A percentile compares a stretch with the other conserved stretches of the same genome.
Evolutionary conservation across 2,797 vertebrate species (phyloP).

Genomic region (Mormyrus proboscirostris): DNA sequence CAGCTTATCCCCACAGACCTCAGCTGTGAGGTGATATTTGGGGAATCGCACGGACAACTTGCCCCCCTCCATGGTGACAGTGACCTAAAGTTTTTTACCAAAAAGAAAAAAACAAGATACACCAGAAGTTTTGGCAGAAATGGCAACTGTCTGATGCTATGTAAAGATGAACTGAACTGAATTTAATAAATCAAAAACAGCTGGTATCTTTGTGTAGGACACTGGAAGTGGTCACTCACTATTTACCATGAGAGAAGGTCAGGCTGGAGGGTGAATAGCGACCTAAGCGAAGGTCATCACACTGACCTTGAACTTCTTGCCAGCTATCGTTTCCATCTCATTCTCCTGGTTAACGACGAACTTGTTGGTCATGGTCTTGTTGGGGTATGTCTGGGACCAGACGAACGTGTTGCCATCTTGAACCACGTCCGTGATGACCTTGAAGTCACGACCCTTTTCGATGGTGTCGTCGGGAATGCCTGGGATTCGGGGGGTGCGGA

Average conservation of each 20-base stretch:
- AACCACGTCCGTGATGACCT: conserved; percentile 71
- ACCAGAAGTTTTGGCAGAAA: background rate
- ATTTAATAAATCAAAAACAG: background rate
- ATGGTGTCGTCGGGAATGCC: conserved; percentile 57
- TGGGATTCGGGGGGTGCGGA: conserved; percentile 27
- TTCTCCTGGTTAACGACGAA: conserved; percentile 75
- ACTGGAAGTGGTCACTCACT: background rate
- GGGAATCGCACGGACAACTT: conserved; percentile 69
- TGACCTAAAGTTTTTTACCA: conserved; percentile 56
- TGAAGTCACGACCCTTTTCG: conserved; percentile 66
- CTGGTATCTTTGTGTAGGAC: background rate
- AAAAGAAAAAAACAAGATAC: background rate
- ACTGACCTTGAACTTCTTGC: conserved; percentile 74
- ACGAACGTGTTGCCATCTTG: conserved; percentile 77
- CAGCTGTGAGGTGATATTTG: conserved; percentile 70
- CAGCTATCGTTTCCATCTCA: conserved; percentile 71
- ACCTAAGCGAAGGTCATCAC: background rate
- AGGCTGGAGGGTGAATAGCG: background rate
- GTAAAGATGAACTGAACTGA: background rate
- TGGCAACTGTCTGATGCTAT: background rate
- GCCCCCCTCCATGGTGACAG: conserved; percentile 61
- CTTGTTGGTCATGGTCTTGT: conserved; percentile 64
- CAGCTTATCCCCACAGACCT: conserved; percentile 69
- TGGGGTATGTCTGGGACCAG: conserved; percentile 72
- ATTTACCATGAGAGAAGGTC: background rate